Evolutionary conservation across 2,888 invertebrate genomes (phyloP).

Genomic region (Perdita meconis): DNA sequence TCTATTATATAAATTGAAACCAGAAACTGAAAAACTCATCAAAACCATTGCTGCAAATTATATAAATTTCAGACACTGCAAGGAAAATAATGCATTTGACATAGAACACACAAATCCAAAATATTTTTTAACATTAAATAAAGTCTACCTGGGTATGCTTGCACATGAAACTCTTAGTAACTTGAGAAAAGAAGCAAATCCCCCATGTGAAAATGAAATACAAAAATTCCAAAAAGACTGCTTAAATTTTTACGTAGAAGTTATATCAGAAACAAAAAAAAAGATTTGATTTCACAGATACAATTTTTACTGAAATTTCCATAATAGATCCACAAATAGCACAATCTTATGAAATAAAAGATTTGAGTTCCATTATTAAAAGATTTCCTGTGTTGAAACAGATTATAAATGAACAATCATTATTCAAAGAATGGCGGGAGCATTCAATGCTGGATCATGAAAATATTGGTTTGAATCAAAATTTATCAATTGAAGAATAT

Average conservation of each 20-base stretch:
- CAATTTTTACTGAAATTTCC: too few species aligned
- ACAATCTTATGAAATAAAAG: too few species aligned
- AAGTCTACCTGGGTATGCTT: constrained; percentile 16
- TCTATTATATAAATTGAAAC: constrained; percentile 57
- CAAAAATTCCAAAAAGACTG: too few species aligned
- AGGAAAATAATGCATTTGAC: constrained; percentile 2
- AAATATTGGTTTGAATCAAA: constrained; percentile 9
- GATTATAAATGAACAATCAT: constrained; percentile 1
- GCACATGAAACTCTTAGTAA: constrained; percentile 2
- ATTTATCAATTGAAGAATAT: constrained; percentile 23
- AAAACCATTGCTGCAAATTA: constrained; percentile 41
- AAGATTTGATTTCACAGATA: too few species aligned
- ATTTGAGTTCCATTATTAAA: not conserved
- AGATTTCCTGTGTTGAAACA: constrained; percentile 17
- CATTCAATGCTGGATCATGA: constrained; percentile 20
- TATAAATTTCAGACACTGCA: constrained; percentile 6
- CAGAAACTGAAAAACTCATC: constrained; percentile 58
- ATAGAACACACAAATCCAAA: constrained; percentile 8
- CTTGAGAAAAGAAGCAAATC: constrained; percentile 4
- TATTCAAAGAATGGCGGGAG: constrained; percentile 23
- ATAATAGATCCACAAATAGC: too few species aligned
- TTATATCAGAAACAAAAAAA: too few species aligned
- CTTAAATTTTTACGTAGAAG: too few species aligned
- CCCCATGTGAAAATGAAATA: too few species aligned
- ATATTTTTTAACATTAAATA: constrained; percentile 7